These are phyloP conservation scores for Ephialtes manifestator DNA, from an alignment of 2,888 invertebrate genomes.

Conservation along the genomic window DNA sequence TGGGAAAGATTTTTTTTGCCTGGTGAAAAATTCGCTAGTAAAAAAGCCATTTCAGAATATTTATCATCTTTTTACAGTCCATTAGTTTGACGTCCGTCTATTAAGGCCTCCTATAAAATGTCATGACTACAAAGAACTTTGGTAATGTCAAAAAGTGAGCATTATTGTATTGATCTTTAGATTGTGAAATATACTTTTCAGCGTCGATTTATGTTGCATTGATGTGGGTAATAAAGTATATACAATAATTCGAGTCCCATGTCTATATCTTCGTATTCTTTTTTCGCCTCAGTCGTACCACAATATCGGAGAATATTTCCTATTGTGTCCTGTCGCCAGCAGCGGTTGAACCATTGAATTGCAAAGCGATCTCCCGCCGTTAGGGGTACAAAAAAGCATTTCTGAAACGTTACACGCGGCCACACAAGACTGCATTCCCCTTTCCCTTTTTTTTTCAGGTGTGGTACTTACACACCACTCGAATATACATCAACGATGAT, in stretches of 20 bases:
- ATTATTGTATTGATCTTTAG: neutral
- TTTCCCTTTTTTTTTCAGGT: neutral
- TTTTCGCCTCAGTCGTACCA: constrained; percentile 18
- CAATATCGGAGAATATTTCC: constrained; percentile 20
- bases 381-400: constrained; percentile 23
- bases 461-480: constrained; percentile 17
- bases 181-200: neutral
- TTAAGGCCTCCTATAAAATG: neutral
- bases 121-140: neutral
- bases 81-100: neutral
- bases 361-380: constrained; percentile 28
- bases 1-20: too few species aligned
- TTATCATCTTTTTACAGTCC: neutral
- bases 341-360: constrained; percentile 11
- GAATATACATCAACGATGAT: constrained; percentile 15
- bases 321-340: constrained; percentile 3
- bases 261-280: neutral
- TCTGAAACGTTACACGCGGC: constrained; percentile 15
- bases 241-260: constrained; percentile 10
- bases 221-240: neutral
- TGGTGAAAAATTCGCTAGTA: too few species aligned
- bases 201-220: constrained; percentile 7
- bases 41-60: too few species aligned
- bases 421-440: neutral
- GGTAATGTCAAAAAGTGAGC: neutral